Conservation (phyloP, 2,888 invertebrate genomes). For the Amiota mariae region DNA sequence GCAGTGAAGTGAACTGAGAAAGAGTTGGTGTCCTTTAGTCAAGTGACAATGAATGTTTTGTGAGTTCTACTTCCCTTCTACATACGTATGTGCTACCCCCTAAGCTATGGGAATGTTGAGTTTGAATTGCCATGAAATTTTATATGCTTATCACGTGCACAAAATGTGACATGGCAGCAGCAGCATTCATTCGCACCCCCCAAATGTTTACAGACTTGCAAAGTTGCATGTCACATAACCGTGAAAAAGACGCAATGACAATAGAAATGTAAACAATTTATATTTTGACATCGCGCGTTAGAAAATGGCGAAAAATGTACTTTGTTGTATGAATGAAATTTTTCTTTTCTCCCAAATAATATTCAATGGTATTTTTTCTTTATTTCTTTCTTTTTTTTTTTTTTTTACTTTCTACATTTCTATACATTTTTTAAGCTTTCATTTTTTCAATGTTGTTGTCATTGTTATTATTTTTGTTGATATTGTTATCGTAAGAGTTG, state of each 20-base stretch:
- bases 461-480: background rate
- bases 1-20: background rate
- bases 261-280: constrained; percentile 25
- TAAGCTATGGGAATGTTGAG: too few species aligned
- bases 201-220: constrained; percentile 13
- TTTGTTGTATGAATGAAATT: background rate
- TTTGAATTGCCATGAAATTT: constrained; percentile 63
- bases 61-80: too few species aligned
- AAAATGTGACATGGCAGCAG: constrained; percentile 61
- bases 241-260: constrained; percentile 32
- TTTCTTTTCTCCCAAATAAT: background rate
- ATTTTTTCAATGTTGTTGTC: constrained; percentile 29
- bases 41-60: constrained; percentile 12
- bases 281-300: background rate
- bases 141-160: constrained; percentile 67
- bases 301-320: constrained; percentile 19
- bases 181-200: constrained; percentile 8
- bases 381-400: constrained; percentile 21
- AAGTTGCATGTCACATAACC: background rate
- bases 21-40: background rate
- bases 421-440: background rate
- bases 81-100: too few species aligned
- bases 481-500: background rate
- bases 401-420: constrained; percentile 21
- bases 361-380: background rate